Conservation (phyloP, 2,888 invertebrate species). For the Embidobia sp. region DNA sequence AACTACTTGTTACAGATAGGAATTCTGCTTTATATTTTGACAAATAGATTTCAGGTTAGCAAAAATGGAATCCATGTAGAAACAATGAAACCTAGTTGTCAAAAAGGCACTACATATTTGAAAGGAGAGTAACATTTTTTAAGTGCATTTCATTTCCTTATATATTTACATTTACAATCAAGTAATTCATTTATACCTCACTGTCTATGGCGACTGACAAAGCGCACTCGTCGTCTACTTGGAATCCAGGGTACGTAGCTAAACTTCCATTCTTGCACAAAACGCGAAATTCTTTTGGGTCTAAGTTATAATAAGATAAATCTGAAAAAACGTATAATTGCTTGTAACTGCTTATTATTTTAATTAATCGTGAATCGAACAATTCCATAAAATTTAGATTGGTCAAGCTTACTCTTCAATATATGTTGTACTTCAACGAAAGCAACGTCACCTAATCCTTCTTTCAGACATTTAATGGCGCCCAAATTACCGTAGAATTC, state of each 20-base stretch:
- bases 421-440: constrained; percentile 84
- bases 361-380: no score
- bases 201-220: constrained; percentile 85
- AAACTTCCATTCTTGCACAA: constrained; percentile 85
- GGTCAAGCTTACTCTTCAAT: constrained; percentile 77
- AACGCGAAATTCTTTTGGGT: constrained; percentile 81
- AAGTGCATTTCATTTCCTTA: no score
- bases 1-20: no score
- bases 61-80: no score
- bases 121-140: no score
- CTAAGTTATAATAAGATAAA: constrained; percentile 16
- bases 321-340: constrained; percentile 12
- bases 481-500: constrained; percentile 85
- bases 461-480: constrained; percentile 83
- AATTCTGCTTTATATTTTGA: no score
- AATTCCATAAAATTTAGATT: no score
- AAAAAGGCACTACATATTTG: no score
- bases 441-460: constrained; percentile 84
- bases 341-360: background rate
- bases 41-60: no score
- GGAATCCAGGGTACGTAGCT: constrained; percentile 82
- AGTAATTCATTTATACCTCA: no score
- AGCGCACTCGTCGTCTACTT: constrained; percentile 83
- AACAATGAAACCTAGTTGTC: no score
- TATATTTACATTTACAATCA: no score